Evolutionary conservation across 1,140 invertebrate species (phyloP), one percentile per base, ranked within the genome.

Genomic region (Brachionus sp.): DNA sequence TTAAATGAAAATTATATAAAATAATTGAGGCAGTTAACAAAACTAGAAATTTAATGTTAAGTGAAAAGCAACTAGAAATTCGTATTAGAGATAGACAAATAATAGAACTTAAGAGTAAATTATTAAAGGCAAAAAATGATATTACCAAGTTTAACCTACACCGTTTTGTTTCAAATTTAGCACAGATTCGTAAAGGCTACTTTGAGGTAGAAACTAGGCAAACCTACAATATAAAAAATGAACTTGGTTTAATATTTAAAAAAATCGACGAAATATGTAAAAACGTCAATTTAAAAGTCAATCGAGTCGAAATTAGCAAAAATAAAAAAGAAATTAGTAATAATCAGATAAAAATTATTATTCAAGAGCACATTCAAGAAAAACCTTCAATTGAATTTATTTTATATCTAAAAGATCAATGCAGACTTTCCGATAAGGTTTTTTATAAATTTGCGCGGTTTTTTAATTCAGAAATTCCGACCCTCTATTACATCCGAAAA

Each of bases 381-480:
- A 66, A 6, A 66, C 29, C 33, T 6, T 66, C 64, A 33, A 33
- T 33, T 29, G 64, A 66, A 66, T 66, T 33, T 66, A n/a, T 33
- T 66, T 66, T 66, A 66, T 66, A 66, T 66, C 25, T 66, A 29
- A 66, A 66, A 66, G 64, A 66, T 33, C 64, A 33, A n/a, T 66
- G 13, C 33, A 25, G 64, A 66, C 25, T 66, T 33, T 66, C 64
- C 23, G 64, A 66, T 33, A 35, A 29, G 13, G 12, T 66, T 7
- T 66, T 33, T 35, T n/a, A 66, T 66, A 33, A 33, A 33, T 33
- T 66, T 33, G 29, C 2, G 29, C 25, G 29, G 33, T 66, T 4
- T 33, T 66, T 66, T 66, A 66, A 66, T 35, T 33, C 13, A 66
- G 64, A 66, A 35, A 33, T 33, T 66, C 64, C 64, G 33, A 33